Percentiles rank a stretch among this genome's conserved stretches.
Evolutionary conservation across 1,140 invertebrate species (phyloP).

Genomic region (Meteorus sp.): DNA sequence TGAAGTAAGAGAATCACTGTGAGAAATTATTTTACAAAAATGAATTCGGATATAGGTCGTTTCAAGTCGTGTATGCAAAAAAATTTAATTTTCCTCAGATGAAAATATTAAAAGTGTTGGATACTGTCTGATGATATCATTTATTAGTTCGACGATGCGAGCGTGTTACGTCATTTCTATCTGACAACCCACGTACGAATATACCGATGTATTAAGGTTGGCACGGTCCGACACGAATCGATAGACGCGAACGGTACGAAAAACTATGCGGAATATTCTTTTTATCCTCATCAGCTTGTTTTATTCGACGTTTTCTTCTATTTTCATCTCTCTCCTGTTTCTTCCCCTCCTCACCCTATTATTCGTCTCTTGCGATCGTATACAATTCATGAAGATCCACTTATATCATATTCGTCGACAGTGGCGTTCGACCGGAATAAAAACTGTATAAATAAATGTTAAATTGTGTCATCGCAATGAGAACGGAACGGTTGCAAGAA

Average conservation of each 20-base stretch:
- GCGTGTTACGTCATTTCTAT: slow-evolving; percentile 14
- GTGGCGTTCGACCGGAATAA: not conserved
- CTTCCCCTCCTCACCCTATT: not conserved
- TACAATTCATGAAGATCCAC: not conserved
- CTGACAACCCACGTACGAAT: not conserved
- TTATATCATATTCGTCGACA: not conserved
- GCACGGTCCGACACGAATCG: slow-evolving; percentile 22
- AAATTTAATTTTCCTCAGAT: too few species aligned
- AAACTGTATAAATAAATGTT: not conserved
- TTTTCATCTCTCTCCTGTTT: not conserved
- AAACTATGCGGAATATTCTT: too few species aligned
- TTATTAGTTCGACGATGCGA: not conserved
- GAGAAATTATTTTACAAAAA: too few species aligned
- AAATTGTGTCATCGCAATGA: not conserved
- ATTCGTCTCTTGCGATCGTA: not conserved
- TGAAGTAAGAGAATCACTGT: too few species aligned
- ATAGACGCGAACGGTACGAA: too few species aligned
- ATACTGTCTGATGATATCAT: too few species aligned
- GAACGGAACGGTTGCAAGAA: not conserved
- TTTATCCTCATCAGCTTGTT: too few species aligned
- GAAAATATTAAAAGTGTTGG: too few species aligned
- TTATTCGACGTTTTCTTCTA: too few species aligned
- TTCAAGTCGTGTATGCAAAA: too few species aligned
- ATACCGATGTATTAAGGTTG: not conserved
- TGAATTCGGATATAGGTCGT: too few species aligned